Evolutionary conservation across 2,797 vertebrate genomes (phyloP).

Genomic region (Tolypeutes matacus): DNA sequence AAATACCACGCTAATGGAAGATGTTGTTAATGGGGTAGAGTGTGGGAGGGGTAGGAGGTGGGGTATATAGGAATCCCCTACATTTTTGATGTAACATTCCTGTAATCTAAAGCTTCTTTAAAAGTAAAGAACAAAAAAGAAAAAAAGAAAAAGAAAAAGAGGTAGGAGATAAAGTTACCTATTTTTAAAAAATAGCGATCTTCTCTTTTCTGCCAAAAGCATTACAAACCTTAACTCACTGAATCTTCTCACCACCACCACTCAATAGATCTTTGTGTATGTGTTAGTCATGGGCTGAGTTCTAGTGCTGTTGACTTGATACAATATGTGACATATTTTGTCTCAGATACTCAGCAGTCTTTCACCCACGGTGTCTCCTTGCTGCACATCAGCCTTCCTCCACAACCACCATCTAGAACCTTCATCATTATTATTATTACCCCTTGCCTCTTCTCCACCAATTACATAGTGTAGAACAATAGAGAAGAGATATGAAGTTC

Average conservation of each 20-base stretch:
- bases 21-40: no score
- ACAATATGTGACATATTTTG: constrained; percentile 35
- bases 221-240: neutral
- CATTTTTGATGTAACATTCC: no score
- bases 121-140: no score
- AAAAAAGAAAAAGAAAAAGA: neutral
- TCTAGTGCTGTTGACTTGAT: neutral
- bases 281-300: neutral
- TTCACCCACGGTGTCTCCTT: neutral
- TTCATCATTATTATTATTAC: constrained; percentile 20
- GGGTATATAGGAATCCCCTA: no score
- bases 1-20: no score
- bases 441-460: neutral
- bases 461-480: neutral
- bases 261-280: neutral
- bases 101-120: no score
- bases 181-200: neutral
- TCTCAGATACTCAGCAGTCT: constrained; percentile 41
- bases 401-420: constrained; percentile 31
- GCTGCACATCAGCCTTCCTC: neutral
- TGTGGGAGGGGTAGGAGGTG: no score
- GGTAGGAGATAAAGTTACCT: neutral
- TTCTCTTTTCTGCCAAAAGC: neutral
- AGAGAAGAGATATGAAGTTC: constrained; percentile 24
- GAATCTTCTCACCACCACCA: neutral